phyloP scores from a whole-genome alignment of 2,113 vertebrate species.

The Psephotus haematonotus region DNA sequence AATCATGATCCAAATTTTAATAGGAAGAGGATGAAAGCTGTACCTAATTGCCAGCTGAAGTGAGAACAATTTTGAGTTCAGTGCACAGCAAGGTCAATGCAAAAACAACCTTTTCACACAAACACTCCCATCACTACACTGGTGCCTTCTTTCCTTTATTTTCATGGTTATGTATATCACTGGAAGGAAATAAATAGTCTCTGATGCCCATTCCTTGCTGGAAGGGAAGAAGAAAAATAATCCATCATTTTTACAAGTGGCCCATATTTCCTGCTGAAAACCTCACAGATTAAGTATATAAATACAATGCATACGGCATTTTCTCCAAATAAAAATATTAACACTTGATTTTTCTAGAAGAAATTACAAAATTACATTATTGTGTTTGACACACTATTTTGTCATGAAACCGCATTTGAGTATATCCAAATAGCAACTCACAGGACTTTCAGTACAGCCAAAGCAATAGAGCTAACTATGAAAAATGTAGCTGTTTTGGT shows the following conservation, averaged over 20 bases:
- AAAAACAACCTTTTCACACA: neutral
- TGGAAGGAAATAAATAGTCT: neutral
- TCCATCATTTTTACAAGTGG: neutral
- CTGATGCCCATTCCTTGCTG: neutral
- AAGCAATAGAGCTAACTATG: neutral
- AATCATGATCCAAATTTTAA: neutral
- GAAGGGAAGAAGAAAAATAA: neutral
- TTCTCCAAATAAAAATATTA: neutral
- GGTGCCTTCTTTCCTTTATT: neutral
- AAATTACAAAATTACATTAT: neutral
- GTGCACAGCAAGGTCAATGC: neutral
- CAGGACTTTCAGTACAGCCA: neutral
- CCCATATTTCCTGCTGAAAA: neutral
- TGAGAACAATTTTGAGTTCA: neutral
- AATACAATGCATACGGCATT: neutral
- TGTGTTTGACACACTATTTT: neutral
- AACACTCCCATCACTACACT: fast-evolving
- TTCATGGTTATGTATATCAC: neutral
- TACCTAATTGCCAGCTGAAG: neutral
- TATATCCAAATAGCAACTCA: neutral
- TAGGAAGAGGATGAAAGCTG: neutral
- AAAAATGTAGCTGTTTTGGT: neutral
- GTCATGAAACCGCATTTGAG: neutral
- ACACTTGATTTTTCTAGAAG: neutral
- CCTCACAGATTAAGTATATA: fast-evolving